Conservation (phyloP, 30 jellyfish, hydroid and myxozoan species). For the Phacellophora camtschatica region DNA sequence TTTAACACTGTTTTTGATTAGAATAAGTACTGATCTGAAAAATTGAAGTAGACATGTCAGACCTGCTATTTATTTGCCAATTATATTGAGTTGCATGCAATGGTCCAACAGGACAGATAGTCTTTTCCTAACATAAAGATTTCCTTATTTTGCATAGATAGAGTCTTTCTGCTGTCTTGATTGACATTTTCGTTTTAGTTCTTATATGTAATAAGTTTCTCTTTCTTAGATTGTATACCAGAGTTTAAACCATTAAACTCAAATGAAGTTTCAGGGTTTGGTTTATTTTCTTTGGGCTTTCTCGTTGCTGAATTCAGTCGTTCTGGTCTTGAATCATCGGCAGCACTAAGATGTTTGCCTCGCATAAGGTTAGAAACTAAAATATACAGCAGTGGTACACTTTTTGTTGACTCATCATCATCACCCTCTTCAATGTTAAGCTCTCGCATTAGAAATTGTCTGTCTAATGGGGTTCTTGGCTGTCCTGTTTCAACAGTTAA, state of each 20-base stretch:
- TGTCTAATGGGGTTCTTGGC: constrained; percentile 77
- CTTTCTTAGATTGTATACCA: background rate
- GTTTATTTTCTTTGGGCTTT: no score
- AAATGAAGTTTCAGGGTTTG: no score
- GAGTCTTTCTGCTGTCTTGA: no score
- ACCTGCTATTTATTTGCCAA: no score
- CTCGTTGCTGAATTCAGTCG: background rate
- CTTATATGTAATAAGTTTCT: background rate
- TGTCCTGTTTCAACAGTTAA: constrained; percentile 86
- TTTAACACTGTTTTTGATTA: no score
- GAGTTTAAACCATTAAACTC: background rate
- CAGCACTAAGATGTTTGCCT: background rate
- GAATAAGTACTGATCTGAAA: no score
- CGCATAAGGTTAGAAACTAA: constrained; percentile 65
- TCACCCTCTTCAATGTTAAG: constrained; percentile 70
- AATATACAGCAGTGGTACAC: constrained; percentile 78
- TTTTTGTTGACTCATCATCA: background rate
- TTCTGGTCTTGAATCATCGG: background rate
- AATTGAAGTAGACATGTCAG: no score
- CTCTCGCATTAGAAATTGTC: constrained; percentile 70
- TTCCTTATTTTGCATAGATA: no score
- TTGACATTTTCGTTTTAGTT: no score
- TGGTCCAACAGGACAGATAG: no score
- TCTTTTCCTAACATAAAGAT: no score
- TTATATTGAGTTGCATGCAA: no score